Percentiles rank a stretch among this genome's conserved stretches.
phyloP scores from a whole-genome alignment of 2,888 invertebrate species.

The Myathropa florea region DNA sequence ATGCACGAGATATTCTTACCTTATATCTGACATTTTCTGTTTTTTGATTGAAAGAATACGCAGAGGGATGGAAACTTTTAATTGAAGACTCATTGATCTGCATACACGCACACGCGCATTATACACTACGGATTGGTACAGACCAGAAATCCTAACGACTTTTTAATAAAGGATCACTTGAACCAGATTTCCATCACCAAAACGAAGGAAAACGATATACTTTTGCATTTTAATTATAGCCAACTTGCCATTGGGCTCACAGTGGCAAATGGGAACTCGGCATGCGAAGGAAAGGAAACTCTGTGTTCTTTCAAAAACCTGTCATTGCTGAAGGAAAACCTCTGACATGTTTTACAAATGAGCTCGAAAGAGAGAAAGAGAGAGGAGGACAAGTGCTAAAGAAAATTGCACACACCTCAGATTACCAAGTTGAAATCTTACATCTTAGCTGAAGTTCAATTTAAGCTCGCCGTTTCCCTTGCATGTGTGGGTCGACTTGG shows the following conservation, averaged over 20 bases:
- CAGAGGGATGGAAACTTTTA: conserved; percentile 41
- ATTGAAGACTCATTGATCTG: conserved; percentile 51
- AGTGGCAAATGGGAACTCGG: conserved; percentile 29
- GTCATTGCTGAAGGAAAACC: not conserved
- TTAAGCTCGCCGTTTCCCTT: not conserved
- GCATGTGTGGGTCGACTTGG: conserved; percentile 28
- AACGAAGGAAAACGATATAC: conserved; percentile 22
- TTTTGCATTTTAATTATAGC: conserved; percentile 42
- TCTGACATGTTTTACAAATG: not conserved
- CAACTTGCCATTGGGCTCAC: not conserved
- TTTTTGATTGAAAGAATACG: conserved; percentile 45
- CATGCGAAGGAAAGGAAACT: conserved; percentile 42
- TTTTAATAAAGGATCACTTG: conserved; percentile 55
- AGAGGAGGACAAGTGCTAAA: conserved; percentile 5
- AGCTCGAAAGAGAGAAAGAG: not conserved
- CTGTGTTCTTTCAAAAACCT: conserved; percentile 17
- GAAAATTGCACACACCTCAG: conserved; percentile 44
- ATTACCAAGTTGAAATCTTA: not conserved
- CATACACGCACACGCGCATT: not conserved
- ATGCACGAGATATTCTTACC: not conserved
- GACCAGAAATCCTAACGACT: conserved; percentile 35
- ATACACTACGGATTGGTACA: not conserved
- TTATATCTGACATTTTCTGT: not conserved
- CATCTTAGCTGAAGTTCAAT: not conserved
- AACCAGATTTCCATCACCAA: conserved; percentile 30